A percentile compares a stretch with the other conserved stretches of the same genome.
phyloP scores from a whole-genome alignment of 2,113 vertebrate genomes.

The Clinocottus analis region DNA sequence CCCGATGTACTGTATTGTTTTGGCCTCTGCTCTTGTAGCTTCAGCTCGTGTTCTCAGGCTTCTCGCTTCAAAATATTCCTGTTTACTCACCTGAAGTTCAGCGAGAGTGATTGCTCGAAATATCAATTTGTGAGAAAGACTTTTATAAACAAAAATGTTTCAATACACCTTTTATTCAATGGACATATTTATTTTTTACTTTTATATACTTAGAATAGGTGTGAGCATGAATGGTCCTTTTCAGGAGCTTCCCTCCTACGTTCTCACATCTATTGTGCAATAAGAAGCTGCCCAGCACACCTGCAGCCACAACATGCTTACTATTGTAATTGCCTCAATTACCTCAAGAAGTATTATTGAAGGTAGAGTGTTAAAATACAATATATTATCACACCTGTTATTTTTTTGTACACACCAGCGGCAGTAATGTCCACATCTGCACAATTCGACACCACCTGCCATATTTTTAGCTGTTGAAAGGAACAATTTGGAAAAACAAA shows the following conservation, averaged over 20 bases:
- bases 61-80: constrained; percentile 26
- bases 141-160: constrained; percentile 23
- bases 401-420: not conserved
- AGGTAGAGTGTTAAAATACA: not conserved
- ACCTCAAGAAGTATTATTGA: not conserved
- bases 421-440: not conserved
- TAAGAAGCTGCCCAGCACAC: not conserved
- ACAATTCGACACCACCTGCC: constrained; percentile 4
- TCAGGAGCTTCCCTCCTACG: not conserved
- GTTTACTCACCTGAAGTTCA: constrained; percentile 12
- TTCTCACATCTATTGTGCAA: not conserved
- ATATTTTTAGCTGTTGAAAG: not conserved
- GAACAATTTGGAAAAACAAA: not conserved
- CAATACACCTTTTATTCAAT: not conserved
- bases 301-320: not conserved
- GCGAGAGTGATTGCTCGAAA: not conserved
- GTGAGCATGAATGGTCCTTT: constrained; percentile 6
- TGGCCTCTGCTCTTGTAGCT: constrained; percentile 2
- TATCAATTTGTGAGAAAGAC: constrained; percentile 20
- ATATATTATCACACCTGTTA: not conserved
- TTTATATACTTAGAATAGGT: not conserved
- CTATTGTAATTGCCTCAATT: not conserved
- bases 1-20: constrained; percentile 30
- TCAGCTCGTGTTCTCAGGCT: not conserved
- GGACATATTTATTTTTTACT: not conserved